These are phyloP conservation scores for Calypte anna DNA, from an alignment of 2,113 vertebrate genomes.

Conservation along the genomic window DNA sequence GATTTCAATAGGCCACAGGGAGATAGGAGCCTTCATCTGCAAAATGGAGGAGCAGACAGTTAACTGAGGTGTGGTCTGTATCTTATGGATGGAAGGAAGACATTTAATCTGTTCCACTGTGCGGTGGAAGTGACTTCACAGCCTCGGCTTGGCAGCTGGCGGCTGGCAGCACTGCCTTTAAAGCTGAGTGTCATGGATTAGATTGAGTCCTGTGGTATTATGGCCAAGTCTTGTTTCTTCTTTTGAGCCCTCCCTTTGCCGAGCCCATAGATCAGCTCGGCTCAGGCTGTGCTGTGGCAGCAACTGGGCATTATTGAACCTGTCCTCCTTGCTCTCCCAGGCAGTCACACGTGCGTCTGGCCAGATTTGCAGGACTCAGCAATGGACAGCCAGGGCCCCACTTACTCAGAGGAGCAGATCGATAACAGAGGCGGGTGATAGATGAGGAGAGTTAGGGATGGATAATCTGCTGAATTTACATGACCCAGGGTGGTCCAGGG, in stretches of 20 bases:
- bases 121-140: neutral
- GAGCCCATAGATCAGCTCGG: neutral
- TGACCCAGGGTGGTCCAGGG: constrained; percentile 70
- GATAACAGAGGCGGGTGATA: constrained; percentile 85
- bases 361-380: constrained; percentile 68
- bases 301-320: constrained; percentile 79
- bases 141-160: neutral
- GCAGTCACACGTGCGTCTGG: constrained; percentile 55
- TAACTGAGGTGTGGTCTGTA: neutral
- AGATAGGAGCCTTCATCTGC: neutral
- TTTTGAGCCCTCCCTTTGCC: neutral
- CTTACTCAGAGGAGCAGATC: constrained; percentile 82
- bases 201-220: constrained; percentile 5
- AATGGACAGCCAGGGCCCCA: constrained; percentile 65
- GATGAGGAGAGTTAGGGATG: constrained; percentile 83
- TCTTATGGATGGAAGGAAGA: neutral
- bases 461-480: constrained; percentile 78
- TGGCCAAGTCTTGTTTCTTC: neutral
- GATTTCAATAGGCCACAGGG: rapidly evolving
- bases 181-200: constrained; percentile 13
- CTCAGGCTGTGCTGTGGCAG: constrained; percentile 70
- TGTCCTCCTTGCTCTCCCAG: constrained; percentile 51
- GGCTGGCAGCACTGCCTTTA: constrained; percentile 2
- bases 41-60: neutral
- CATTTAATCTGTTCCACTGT: neutral